Evolutionary conservation across 2,113 vertebrate species (phyloP), one percentile per base, ranked within the genome.

Genomic region (Leptodactylus fuscus): DNA sequence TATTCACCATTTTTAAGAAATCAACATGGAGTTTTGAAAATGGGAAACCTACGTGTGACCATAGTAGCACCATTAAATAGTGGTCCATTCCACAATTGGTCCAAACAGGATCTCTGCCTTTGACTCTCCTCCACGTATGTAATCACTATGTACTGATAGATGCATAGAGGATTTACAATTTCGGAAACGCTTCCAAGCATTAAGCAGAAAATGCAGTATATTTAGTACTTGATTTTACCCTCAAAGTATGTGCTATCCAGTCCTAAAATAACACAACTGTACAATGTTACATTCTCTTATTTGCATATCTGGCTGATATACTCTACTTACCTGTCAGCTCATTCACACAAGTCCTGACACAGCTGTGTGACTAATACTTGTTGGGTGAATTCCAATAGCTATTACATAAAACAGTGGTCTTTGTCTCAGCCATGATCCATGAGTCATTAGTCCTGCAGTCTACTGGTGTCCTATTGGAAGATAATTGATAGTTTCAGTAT

Each of bases 381-480:
- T 78, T 85, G 73, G 82, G 83, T 16, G 36, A 41, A 78, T 16
- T 85, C 73, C 83, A 85, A 67, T 77, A 46, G 46, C 74, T 69
- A 62, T 85, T 85, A 78, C 60, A 85, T 78, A 67, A 85, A 85
- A 78, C 83, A 85, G 83, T 85, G 73, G 44, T 77, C 60, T 78
- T 85, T 85, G 58, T 85, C 58, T 85, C 34, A 74, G 83, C 83
- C 60, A 24, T 78, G 74, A 48, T 78, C 60, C 60, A 85, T 51
- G 60, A 78, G 83, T 85, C 73, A 85, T 78, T 85, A 85, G 74
- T 46, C 22, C 67, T 34, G 29, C 51, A 85, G 36, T 85, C 75
- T 78, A 78, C 44, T 53, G 74, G 70, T 78, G 83, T 67, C 51
- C 74, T 85, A 41, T 53, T 78, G 58, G 74, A 85, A 36, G 44